phyloP scores from a whole-genome alignment of 2,888 invertebrate species.

The Timandra comae region DNA sequence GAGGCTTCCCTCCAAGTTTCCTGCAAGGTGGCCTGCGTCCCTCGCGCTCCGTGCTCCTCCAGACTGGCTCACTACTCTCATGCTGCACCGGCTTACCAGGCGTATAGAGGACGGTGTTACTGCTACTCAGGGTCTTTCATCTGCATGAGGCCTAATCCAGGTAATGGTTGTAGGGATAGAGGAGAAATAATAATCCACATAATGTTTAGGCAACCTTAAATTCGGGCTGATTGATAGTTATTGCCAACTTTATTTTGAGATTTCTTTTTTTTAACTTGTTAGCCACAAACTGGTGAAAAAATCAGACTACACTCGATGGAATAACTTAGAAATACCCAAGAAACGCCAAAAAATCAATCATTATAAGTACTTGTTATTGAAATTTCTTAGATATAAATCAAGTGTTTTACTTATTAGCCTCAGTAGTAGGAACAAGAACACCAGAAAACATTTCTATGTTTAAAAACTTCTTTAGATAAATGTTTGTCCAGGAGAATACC shows the following conservation, averaged over 20 bases:
- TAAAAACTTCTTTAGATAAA: no score
- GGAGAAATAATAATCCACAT: no score
- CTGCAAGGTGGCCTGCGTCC: slow-evolving; percentile 93
- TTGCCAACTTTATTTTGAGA: neutral
- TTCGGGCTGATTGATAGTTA: neutral
- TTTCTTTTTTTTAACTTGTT: neutral
- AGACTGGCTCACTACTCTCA: slow-evolving; percentile 93
- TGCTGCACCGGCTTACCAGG: slow-evolving; percentile 92
- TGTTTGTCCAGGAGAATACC: slow-evolving; percentile 87
- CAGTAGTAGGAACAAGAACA: no score
- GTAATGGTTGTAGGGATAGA: slow-evolving; percentile 38
- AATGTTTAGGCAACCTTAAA: no score
- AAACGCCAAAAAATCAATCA: no score
- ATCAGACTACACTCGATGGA: no score
- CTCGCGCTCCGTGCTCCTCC: slow-evolving; percentile 90
- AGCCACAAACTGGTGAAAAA: neutral
- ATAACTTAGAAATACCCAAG: no score
- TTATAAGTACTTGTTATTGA: no score
- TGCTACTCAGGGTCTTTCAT: slow-evolving; percentile 95
- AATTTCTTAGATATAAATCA: no score
- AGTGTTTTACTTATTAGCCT: no score
- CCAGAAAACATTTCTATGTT: no score
- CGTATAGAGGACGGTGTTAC: slow-evolving; percentile 90
- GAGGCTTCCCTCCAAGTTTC: slow-evolving; percentile 84
- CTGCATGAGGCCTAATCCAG: slow-evolving; percentile 88